Evolutionary conservation across 2,888 invertebrate genomes (phyloP).

Genomic region (Drosophila cognata): DNA sequence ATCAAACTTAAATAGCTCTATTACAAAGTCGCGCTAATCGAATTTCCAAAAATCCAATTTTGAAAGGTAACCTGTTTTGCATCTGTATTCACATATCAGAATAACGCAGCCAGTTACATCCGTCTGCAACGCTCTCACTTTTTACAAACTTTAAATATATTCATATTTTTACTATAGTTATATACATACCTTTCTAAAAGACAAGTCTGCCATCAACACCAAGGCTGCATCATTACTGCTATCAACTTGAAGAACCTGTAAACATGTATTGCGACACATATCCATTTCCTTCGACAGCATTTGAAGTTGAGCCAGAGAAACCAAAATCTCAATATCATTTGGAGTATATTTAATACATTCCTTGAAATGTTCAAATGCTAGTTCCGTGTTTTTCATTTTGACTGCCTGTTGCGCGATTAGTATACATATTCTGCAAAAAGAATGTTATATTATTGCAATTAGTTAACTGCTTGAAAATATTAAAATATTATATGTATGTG

Average conservation of each 20-base stretch:
- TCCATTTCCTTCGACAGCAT: slow-evolving; percentile 95
- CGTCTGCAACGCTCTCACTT: neutral
- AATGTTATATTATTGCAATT: neutral
- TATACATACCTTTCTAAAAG: slow-evolving; percentile 90
- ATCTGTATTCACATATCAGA: neutral
- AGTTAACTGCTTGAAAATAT: neutral
- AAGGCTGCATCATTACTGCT: slow-evolving; percentile 96
- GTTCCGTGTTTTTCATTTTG: slow-evolving; percentile 89
- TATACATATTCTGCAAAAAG: slow-evolving; percentile 86
- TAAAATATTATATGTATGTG: neutral
- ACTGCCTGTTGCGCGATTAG: slow-evolving; percentile 91
- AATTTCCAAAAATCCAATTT: neutral
- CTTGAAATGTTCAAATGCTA: slow-evolving; percentile 92
- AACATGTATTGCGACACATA: slow-evolving; percentile 94
- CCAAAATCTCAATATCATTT: slow-evolving; percentile 89
- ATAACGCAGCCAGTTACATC: neutral
- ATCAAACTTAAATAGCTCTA: neutral
- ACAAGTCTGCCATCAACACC: slow-evolving; percentile 98
- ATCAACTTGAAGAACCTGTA: slow-evolving; percentile 92
- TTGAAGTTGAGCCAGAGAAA: slow-evolving; percentile 91
- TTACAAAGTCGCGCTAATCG: neutral
- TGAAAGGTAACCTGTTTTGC: neutral
- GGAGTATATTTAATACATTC: slow-evolving; percentile 93
- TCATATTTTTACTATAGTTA: neutral
- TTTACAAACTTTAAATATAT: neutral